Percentiles rank a stretch among this genome's conserved stretches.
Evolutionary conservation across 1,140 invertebrate species (phyloP).

Genomic region (Geopemphigus sp.): DNA sequence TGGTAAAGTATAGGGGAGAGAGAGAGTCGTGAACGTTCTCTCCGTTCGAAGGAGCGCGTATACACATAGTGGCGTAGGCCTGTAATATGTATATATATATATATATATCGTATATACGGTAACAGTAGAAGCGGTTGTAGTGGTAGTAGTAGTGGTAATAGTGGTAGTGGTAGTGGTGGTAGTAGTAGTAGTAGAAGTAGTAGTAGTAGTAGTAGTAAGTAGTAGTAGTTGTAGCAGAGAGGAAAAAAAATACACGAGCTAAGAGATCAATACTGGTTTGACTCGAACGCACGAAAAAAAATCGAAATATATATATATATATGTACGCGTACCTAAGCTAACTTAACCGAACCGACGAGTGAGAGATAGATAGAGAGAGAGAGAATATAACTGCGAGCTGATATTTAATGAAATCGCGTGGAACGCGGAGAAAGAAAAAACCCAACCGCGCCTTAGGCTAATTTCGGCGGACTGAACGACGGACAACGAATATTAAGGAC

Average conservation of each 20-base stretch:
- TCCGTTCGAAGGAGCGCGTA: conserved; percentile 14
- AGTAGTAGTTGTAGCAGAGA: not conserved
- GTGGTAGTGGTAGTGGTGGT: not conserved
- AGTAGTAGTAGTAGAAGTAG: not conserved
- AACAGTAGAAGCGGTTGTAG: not conserved
- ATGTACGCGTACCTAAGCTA: no score
- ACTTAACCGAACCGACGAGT: not conserved
- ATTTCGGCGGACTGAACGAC: conserved; percentile 12
- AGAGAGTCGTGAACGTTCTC: conserved; percentile 16
- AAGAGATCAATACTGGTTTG: conserved; percentile 49
- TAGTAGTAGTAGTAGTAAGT: no score
- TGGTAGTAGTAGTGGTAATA: not conserved
- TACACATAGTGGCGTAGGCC: not conserved
- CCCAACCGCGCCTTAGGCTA: conserved; percentile 36
- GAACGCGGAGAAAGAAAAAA: not conserved
- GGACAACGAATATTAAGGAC: conserved; percentile 22
- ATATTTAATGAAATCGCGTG: conserved; percentile 35
- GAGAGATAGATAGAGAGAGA: not conserved
- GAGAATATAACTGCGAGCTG: not conserved
- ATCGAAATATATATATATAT: no score
- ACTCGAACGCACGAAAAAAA: conserved; percentile 26
- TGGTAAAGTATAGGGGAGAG: not conserved
- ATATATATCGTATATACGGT: conserved; percentile 6
- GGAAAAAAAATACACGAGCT: conserved; percentile 24
- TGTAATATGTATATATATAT: not conserved